Evolutionary conservation across 2,797 vertebrate species (phyloP).

Genomic region (Ibycter americanus): DNA sequence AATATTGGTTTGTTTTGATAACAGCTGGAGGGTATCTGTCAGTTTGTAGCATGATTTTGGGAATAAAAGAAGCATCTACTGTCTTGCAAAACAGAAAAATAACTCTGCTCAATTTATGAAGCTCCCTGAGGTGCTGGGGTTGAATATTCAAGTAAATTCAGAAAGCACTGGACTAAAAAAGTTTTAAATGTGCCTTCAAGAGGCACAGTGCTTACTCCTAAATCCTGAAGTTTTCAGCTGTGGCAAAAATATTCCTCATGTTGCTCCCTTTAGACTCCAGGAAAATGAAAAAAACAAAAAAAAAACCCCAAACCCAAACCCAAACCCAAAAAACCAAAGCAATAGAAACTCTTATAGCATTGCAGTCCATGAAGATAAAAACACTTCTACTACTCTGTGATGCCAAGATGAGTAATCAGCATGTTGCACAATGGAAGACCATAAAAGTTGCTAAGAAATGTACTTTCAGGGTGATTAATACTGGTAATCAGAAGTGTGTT

Average conservation of each 20-base stretch:
- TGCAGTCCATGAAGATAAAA: neutral
- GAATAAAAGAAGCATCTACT: neutral
- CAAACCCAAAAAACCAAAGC: neutral
- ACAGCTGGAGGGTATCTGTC: conserved; percentile 2
- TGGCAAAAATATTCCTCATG: neutral
- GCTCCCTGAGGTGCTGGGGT: neutral
- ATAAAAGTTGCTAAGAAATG: neutral
- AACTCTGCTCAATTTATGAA: neutral
- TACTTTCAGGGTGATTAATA: neutral
- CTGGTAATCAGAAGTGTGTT: neutral
- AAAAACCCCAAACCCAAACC: neutral
- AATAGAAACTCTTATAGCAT: neutral
- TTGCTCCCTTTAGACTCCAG: neutral
- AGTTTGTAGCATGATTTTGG: neutral
- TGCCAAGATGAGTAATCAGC: neutral
- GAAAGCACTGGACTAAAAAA: neutral
- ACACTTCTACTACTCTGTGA: neutral
- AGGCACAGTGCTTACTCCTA: neutral
- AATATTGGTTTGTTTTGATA: neutral
- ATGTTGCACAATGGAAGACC: neutral
- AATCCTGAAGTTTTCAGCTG: neutral
- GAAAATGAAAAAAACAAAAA: neutral
- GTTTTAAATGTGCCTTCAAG: neutral
- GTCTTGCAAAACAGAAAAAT: neutral
- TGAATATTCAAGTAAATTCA: conserved; percentile 22